Percentiles rank a stretch among this genome's conserved stretches.
Evolutionary conservation across 2,113 vertebrate genomes (phyloP).

Genomic region (Telmatochromis sp.): DNA sequence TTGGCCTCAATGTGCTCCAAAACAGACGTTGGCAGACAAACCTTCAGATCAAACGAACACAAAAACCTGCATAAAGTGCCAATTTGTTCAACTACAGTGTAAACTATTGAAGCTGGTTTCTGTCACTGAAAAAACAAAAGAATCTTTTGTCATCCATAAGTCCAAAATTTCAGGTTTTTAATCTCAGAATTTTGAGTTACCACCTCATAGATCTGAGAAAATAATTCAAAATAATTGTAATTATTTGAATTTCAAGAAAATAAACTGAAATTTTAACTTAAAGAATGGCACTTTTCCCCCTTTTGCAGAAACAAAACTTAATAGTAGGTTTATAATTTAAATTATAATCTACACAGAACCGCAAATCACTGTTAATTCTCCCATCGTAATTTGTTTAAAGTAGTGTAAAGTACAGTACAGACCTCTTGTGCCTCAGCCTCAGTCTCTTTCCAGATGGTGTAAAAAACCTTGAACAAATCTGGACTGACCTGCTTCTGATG

Average conservation of each 20-base stretch:
- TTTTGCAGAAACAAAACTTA: neutral
- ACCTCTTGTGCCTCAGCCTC: conserved; percentile 90
- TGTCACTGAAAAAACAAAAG: rapidly evolving
- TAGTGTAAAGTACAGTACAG: neutral
- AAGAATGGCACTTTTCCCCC: neutral
- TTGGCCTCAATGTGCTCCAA: conserved; percentile 79
- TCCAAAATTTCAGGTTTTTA: neutral
- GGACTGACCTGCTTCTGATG: conserved; percentile 95
- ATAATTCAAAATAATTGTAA: neutral
- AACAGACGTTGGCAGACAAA: conserved; percentile 77
- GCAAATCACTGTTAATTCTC: neutral
- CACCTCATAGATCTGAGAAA: neutral
- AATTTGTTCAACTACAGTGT: neutral
- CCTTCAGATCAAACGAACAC: conserved; percentile 22
- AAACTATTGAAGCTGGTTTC: neutral
- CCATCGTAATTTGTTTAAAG: neutral
- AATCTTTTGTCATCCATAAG: neutral
- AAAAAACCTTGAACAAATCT: conserved; percentile 88
- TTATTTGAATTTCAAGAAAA: neutral
- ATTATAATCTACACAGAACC: neutral
- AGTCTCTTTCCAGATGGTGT: conserved; percentile 96
- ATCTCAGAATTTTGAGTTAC: neutral
- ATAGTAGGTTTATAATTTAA: neutral
- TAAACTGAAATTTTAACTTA: neutral
- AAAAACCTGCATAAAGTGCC: neutral